Evolutionary conservation across 2,888 invertebrate species (phyloP).

Genomic region (Cartodere bifasciata): DNA sequence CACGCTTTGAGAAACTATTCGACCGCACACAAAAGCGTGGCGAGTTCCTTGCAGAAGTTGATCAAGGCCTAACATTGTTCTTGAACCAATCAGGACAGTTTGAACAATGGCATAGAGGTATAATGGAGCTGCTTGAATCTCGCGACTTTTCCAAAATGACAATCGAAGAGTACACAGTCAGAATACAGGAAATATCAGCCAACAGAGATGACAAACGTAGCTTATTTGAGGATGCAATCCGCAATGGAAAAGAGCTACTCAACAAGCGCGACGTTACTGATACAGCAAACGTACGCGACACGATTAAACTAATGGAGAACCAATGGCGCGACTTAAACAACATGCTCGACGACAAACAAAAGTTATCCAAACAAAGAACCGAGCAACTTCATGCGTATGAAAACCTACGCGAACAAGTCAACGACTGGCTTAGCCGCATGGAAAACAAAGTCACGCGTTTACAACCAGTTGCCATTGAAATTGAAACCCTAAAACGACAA

Average conservation of each 20-base stretch:
- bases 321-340: slow-evolving; percentile 82
- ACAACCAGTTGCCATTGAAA: slow-evolving; percentile 77
- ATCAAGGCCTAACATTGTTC: slow-evolving; percentile 54
- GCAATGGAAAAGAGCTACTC: slow-evolving; percentile 68
- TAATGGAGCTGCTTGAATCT: slow-evolving; percentile 62
- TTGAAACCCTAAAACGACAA: slow-evolving; percentile 73
- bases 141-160: slow-evolving; percentile 55
- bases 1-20: slow-evolving; percentile 72
- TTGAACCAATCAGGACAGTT: slow-evolving; percentile 50
- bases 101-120: slow-evolving; percentile 57
- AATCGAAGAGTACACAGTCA: slow-evolving; percentile 49
- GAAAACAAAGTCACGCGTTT: slow-evolving; percentile 66
- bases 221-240: slow-evolving; percentile 64
- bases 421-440: slow-evolving; percentile 73
- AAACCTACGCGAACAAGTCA: slow-evolving; percentile 63
- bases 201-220: slow-evolving; percentile 41
- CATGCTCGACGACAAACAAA: slow-evolving; percentile 71
- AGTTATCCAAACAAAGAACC: slow-evolving; percentile 68
- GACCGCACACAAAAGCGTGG: slow-evolving; percentile 68
- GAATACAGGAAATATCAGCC: slow-evolving; percentile 37
- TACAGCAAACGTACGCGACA: slow-evolving; percentile 68
- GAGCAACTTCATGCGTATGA: slow-evolving; percentile 83
- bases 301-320: slow-evolving; percentile 71
- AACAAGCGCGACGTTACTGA: slow-evolving; percentile 82
- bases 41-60: slow-evolving; percentile 72